These are phyloP conservation scores for Drosophila sordidapex DNA, from an alignment of 2,888 invertebrate species.

Conservation along the genomic window DNA sequence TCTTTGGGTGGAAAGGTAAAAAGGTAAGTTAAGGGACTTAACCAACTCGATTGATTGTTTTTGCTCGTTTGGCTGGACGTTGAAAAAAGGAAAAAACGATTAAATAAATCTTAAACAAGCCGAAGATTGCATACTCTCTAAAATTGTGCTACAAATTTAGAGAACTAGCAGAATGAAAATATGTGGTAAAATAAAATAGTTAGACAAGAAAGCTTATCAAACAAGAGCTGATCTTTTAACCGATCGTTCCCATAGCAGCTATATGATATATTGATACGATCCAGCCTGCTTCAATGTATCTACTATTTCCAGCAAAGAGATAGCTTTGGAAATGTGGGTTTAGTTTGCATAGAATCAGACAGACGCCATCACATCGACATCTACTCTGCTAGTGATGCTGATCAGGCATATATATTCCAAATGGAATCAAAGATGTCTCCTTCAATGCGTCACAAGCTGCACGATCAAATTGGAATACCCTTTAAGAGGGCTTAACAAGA, in stretches of 20 bases:
- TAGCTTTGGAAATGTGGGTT: rapidly evolving
- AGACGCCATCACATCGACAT: not conserved
- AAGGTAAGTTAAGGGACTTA: not conserved
- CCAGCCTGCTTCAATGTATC: not conserved
- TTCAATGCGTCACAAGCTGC: not conserved
- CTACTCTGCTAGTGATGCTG: not conserved
- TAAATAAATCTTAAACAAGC: not conserved
- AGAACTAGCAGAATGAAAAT: not conserved
- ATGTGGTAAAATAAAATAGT: no score
- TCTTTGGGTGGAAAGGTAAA: not conserved
- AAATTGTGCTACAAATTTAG: not conserved
- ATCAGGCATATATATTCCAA: not conserved
- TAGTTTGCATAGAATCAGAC: not conserved
- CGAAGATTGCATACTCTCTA: not conserved
- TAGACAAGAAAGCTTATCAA: not conserved
- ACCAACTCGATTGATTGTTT: slow-evolving; percentile 52
- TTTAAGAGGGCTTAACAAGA: slow-evolving; percentile 12
- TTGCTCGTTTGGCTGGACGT: slow-evolving; percentile 35
- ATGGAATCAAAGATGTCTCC: not conserved
- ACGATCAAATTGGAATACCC: not conserved
- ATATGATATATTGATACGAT: not conserved
- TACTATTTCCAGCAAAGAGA: not conserved
- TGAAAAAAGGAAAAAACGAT: slow-evolving; percentile 8
- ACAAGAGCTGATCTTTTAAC: not conserved
- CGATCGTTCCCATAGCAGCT: not conserved